These are phyloP conservation scores for Lasioglossum villosulum DNA, from an alignment of 2,888 invertebrate genomes.

Conservation along the genomic window DNA sequence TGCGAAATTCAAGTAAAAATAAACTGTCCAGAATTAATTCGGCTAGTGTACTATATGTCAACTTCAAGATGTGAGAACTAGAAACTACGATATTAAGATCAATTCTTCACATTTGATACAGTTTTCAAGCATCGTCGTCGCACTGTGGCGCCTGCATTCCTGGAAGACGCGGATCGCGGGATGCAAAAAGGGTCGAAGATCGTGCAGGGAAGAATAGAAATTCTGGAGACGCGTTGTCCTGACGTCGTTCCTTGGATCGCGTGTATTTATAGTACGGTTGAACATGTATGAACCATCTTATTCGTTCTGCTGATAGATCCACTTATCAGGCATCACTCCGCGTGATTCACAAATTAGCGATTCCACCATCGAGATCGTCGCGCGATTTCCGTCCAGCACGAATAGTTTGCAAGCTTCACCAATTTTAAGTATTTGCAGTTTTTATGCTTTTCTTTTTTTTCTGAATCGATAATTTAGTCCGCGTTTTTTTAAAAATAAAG, in stretches of 20 bases:
- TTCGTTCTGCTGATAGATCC: constrained; percentile 51
- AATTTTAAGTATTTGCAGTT: background rate
- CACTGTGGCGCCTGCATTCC: background rate
- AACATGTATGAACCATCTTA: constrained; percentile 66
- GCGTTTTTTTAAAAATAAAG: too few species aligned
- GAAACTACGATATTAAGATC: too few species aligned
- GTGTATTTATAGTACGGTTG: constrained; percentile 67
- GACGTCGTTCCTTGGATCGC: constrained; percentile 38
- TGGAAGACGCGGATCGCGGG: constrained; percentile 19
- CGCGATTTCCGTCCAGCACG: background rate
- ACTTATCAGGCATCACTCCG: constrained; percentile 59
- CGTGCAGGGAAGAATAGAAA: constrained; percentile 25
- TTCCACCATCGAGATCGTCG: constrained; percentile 24
- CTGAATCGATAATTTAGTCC: too few species aligned
- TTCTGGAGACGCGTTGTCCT: constrained; percentile 45
- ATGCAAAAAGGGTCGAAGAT: background rate
- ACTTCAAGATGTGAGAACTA: too few species aligned
- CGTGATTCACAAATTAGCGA: constrained; percentile 47
- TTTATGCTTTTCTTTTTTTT: too few species aligned
- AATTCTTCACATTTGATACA: too few species aligned
- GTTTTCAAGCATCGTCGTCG: background rate
- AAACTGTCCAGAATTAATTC: too few species aligned
- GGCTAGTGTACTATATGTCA: too few species aligned
- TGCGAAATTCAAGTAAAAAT: too few species aligned
- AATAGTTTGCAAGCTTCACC: background rate